These are phyloP conservation scores for Talpa occidentalis DNA, from an alignment of 2,113 vertebrate genomes.

Conservation along the genomic window DNA sequence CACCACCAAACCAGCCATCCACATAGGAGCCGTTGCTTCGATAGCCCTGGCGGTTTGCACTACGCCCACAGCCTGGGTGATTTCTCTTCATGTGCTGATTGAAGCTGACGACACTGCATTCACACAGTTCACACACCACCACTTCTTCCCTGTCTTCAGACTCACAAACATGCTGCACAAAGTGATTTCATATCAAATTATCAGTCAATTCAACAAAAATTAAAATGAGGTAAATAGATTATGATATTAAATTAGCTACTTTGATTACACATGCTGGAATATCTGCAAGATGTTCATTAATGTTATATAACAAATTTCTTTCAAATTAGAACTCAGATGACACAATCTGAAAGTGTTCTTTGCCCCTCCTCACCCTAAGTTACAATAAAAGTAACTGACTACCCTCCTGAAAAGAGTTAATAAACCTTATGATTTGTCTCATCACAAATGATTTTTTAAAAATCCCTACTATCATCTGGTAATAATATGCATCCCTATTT, in stretches of 20 bases:
- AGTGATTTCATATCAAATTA: slow-evolving; percentile 68
- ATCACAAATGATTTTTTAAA: background rate
- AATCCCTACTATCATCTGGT: slow-evolving; percentile 14
- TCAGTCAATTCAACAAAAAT: slow-evolving; percentile 51
- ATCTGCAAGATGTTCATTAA: slow-evolving; percentile 40
- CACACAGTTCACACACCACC: slow-evolving; percentile 97
- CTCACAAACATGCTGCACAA: slow-evolving; percentile 95
- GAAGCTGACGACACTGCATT: slow-evolving; percentile 95
- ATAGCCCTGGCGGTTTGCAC: slow-evolving; percentile 97
- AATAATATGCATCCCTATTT: slow-evolving; percentile 11
- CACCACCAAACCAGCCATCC: slow-evolving; percentile 98
- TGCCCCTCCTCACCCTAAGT: background rate
- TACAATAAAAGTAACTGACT: slow-evolving; percentile 39
- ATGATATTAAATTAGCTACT: slow-evolving; percentile 22
- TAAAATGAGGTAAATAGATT: background rate
- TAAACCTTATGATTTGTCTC: slow-evolving; percentile 41
- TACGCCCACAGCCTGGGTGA: slow-evolving; percentile 96
- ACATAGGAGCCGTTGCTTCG: slow-evolving; percentile 98
- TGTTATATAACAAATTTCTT: slow-evolving; percentile 46
- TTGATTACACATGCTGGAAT: background rate
- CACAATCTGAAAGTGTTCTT: background rate
- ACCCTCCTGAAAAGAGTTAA: slow-evolving; percentile 29
- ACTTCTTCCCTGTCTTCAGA: slow-evolving; percentile 97
- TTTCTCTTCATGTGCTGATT: slow-evolving; percentile 99
- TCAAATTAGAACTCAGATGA: slow-evolving; percentile 49